Conservation (phyloP, 1,140 invertebrate genomes). For the Magallana gigas region DNA sequence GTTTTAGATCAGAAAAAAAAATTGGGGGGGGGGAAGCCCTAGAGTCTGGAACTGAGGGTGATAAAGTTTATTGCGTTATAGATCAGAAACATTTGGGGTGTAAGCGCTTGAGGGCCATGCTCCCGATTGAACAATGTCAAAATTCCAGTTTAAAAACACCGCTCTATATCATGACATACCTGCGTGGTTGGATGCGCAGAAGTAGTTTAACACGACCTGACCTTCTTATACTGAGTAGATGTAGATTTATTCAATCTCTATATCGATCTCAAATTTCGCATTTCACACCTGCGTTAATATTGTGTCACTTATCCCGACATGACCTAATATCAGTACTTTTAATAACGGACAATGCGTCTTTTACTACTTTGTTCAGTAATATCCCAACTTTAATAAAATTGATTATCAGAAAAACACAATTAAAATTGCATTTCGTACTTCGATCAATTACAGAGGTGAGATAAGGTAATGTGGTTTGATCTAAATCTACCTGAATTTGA, state of each 20-base stretch:
- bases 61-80: background rate
- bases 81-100: background rate
- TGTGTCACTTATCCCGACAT: background rate
- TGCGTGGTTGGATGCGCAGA: background rate
- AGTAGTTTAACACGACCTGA: background rate
- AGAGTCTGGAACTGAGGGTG: background rate
- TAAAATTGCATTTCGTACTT: background rate
- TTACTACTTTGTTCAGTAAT: background rate
- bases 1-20: no score
- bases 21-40: background rate
- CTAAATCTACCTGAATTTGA: background rate
- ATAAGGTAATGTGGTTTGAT: background rate
- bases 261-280: background rate
- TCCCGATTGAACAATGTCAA: background rate
- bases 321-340: background rate
- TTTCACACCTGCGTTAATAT: conserved; percentile 8
- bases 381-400: conserved; percentile 16
- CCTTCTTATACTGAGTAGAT: background rate
- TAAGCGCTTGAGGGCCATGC: background rate
- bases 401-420: no score
- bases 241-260: background rate
- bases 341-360: no score
- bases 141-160: background rate
- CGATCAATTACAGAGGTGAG: background rate
- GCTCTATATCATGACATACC: background rate